A percentile compares a stretch with the other conserved stretches of the same genome.
phyloP scores from a whole-genome alignment of 2,888 invertebrate genomes.

The Pterostichus niger region DNA sequence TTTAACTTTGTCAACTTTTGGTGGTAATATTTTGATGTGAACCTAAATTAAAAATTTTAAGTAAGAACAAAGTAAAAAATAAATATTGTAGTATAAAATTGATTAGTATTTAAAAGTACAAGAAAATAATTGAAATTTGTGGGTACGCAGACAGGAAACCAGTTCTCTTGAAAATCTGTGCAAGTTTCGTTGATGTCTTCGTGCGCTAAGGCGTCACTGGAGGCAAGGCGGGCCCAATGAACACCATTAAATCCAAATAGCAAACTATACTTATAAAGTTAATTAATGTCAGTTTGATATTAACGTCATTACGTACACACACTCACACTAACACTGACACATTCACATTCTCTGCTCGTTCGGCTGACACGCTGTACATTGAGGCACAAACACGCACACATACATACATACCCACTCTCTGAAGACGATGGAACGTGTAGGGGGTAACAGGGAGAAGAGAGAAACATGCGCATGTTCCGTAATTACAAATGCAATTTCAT shows the following conservation, averaged over 20 bases:
- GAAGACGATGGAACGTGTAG: neutral
- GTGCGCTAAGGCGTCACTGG: slow-evolving; percentile 12
- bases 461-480: slow-evolving; percentile 50
- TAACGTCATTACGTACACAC: slow-evolving; percentile 65
- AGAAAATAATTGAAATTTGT: neutral
- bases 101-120: neutral
- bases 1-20: too few relatives aligned
- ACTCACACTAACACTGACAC: slow-evolving; percentile 46
- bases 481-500: slow-evolving; percentile 66
- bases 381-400: neutral
- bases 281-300: slow-evolving; percentile 67
- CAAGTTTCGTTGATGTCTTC: neutral
- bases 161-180: neutral
- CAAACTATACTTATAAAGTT: slow-evolving; percentile 67
- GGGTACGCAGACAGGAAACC: neutral
- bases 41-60: too few relatives aligned
- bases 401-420: neutral
- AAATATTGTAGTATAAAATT: too few relatives aligned
- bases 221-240: slow-evolving; percentile 38
- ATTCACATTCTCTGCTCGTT: slow-evolving; percentile 23
- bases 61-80: too few relatives aligned
- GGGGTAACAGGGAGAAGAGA: neutral
- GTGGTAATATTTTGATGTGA: too few relatives aligned
- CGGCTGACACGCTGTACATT: slow-evolving; percentile 12
- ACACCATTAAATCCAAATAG: slow-evolving; percentile 62